Evolutionary conservation across 92 coral and sea anemone species (phyloP).

Genomic region (Siderastrea siderea): DNA sequence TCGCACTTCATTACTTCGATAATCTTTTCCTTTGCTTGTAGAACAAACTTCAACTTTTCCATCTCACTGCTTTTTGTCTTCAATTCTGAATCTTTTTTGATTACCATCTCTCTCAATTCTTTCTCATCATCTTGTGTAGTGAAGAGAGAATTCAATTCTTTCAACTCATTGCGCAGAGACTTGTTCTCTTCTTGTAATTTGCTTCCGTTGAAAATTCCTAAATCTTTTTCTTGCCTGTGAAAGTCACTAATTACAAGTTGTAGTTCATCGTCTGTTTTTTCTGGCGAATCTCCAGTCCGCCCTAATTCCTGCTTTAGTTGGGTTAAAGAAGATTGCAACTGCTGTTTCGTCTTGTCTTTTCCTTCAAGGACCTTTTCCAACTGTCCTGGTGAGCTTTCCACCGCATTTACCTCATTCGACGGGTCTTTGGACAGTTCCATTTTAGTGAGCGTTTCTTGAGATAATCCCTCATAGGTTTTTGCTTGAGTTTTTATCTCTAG

Average conservation of each 20-base stretch:
- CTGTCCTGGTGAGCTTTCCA: not conserved
- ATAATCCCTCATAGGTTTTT: not conserved
- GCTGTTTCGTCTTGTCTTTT: not conserved
- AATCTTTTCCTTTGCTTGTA: not conserved
- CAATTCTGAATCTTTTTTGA: slow-evolving; percentile 17
- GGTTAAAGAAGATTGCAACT: not conserved
- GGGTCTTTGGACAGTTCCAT: not conserved
- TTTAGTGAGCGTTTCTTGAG: not conserved
- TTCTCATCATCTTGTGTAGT: not conserved
- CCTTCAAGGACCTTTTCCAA: not conserved
- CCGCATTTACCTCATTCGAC: not conserved
- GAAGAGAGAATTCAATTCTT: not conserved
- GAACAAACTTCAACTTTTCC: not conserved
- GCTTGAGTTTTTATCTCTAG: not conserved
- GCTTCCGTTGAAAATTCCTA: not conserved
- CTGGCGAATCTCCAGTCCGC: not conserved
- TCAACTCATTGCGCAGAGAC: slow-evolving; percentile 1
- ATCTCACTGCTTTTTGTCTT: not conserved
- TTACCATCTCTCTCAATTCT: not conserved
- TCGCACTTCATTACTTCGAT: not conserved
- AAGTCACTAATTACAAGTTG: not conserved
- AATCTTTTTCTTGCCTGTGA: not conserved
- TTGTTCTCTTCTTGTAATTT: not conserved
- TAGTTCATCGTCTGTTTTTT: not conserved
- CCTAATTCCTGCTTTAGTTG: not conserved